phyloP scores from a whole-genome alignment of 2,797 vertebrate genomes.

The Octomys mimax region DNA sequence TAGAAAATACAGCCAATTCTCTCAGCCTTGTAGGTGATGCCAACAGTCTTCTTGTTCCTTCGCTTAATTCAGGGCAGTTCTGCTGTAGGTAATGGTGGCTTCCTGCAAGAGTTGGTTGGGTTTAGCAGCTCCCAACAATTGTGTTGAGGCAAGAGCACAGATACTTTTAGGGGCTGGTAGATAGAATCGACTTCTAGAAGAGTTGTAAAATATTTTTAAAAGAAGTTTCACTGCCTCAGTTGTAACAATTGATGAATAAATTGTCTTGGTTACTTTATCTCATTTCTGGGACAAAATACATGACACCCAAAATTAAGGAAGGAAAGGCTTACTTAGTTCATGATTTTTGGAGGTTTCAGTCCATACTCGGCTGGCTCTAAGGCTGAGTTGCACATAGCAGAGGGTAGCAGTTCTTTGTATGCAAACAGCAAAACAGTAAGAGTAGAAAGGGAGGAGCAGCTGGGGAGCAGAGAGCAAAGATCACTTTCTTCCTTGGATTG shows the following conservation, averaged over 20 bases:
- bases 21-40: neutral
- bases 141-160: constrained; percentile 11
- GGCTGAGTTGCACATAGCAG: no score
- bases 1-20: constrained; percentile 47
- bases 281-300: no score
- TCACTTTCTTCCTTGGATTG: no score
- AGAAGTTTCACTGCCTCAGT: constrained; percentile 7
- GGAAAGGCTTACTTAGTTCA: no score
- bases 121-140: constrained; percentile 23
- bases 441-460: no score
- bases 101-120: neutral
- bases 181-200: constrained; percentile 30
- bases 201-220: constrained; percentile 58
- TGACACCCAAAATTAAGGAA: no score
- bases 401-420: no score
- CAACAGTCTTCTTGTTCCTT: neutral
- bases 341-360: no score
- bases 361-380: no score
- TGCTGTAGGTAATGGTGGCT: neutral
- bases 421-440: no score
- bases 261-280: neutral
- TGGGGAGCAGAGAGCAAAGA: no score
- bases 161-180: neutral
- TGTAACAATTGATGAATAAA: neutral
- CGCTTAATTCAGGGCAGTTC: neutral